Evolutionary conservation across 2,797 vertebrate genomes (phyloP).

Genomic region (Atherinosoma microstoma): DNA sequence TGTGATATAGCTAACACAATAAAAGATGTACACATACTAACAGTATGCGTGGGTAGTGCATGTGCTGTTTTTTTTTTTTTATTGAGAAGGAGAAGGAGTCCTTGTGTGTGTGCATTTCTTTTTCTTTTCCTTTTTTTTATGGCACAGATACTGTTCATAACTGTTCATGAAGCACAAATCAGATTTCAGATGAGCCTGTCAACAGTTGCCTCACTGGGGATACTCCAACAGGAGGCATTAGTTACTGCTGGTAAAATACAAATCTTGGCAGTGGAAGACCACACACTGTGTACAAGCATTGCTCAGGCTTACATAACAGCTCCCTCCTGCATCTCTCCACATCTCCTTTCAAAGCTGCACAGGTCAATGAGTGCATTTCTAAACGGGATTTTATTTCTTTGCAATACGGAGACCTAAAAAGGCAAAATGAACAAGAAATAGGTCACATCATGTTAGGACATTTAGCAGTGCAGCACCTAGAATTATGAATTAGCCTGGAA

Average conservation of each 20-base stretch:
- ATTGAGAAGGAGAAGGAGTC: constrained; percentile 39
- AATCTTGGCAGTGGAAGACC: constrained; percentile 50
- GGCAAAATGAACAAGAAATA: constrained; percentile 3
- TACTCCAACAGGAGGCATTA: constrained; percentile 42
- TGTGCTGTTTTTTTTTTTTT: constrained; percentile 59
- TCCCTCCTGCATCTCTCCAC: constrained; percentile 45
- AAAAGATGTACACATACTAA: constrained; percentile 20
- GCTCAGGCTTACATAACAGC: constrained; percentile 65
- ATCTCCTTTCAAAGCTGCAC: constrained; percentile 44
- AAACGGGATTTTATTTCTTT: constrained; percentile 16
- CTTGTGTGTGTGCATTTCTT: constrained; percentile 21
- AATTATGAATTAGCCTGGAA: constrained; percentile 11
- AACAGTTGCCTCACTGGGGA: constrained; percentile 42
- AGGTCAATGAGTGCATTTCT: constrained; percentile 51
- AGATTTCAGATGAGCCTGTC: constrained; percentile 59
- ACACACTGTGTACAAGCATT: constrained; percentile 40
- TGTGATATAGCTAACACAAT: constrained; percentile 29
- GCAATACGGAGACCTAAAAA: not conserved
- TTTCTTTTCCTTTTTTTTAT: constrained; percentile 26
- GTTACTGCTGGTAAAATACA: constrained; percentile 60
- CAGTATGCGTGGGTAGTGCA: constrained; percentile 51
- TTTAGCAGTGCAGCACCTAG: not conserved
- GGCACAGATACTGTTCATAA: constrained; percentile 47
- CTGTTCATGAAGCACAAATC: constrained; percentile 54
- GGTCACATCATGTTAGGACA: constrained; percentile 4